Percentiles rank a stretch among this genome's conserved stretches.
phyloP scores from a whole-genome alignment of 92 coral and sea anemone species.

The Porites rus region DNA sequence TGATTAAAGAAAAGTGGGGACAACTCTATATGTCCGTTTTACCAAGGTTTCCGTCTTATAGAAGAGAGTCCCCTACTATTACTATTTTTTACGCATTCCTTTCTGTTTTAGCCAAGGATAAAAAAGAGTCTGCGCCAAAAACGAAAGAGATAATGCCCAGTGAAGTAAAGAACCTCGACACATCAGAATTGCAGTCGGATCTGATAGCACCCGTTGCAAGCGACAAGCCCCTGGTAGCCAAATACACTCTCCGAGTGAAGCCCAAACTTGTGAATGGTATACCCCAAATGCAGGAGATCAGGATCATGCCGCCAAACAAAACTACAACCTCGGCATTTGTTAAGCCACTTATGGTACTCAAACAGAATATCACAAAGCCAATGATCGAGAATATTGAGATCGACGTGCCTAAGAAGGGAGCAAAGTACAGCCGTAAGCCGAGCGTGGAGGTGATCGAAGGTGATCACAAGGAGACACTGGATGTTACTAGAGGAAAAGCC shows the following conservation, averaged over 20 bases:
- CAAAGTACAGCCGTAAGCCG: constrained; percentile 80
- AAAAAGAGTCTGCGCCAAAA: background rate
- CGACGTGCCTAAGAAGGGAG: constrained; percentile 89
- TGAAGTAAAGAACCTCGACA: constrained; percentile 76
- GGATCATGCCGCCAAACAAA: constrained; percentile 80
- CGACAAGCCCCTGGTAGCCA: constrained; percentile 78
- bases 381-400: constrained; percentile 94
- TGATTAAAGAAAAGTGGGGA: too few species aligned
- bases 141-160: constrained; percentile 60
- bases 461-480: constrained; percentile 57
- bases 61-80: too few species aligned
- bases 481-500: constrained; percentile 63
- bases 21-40: too few species aligned
- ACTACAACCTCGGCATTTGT: constrained; percentile 31
- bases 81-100: too few species aligned
- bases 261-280: constrained; percentile 81
- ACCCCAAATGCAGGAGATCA: constrained; percentile 86
- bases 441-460: constrained; percentile 88
- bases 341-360: constrained; percentile 73
- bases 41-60: too few species aligned
- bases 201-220: constrained; percentile 87
- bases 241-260: constrained; percentile 82
- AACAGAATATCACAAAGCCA: constrained; percentile 85
- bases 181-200: constrained; percentile 58
- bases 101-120: constrained; percentile 29